Conservation (phyloP, 2,797 vertebrate genomes). For the Moxostoma hubbsi region DNA sequence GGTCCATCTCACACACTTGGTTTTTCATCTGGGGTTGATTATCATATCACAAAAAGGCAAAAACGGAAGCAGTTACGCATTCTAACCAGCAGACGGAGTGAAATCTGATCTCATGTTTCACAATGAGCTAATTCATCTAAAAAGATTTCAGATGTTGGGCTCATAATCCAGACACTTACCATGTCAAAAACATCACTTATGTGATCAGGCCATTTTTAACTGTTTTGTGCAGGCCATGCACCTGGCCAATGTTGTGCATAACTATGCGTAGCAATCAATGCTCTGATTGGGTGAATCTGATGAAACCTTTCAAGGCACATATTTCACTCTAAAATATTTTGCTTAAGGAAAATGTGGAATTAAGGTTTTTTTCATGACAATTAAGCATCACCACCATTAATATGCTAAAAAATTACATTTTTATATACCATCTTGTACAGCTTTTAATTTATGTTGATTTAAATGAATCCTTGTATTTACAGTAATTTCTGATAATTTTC, state of each 20-base stretch:
- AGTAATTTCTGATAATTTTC: too few species aligned
- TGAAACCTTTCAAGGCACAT: neutral
- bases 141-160: constrained; percentile 27
- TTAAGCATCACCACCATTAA: too few species aligned
- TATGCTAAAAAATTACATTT: too few species aligned
- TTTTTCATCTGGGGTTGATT: neutral
- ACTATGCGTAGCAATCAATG: neutral
- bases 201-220: constrained; percentile 9
- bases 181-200: neutral
- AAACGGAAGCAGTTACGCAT: constrained; percentile 6
- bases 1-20: neutral
- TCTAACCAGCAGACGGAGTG: constrained; percentile 32
- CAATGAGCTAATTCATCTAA: constrained; percentile 13
- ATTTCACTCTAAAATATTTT: constrained; percentile 21
- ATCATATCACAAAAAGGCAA: neutral
- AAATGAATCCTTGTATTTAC: neutral
- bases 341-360: too few species aligned
- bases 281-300: constrained; percentile 7
- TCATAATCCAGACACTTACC: constrained; percentile 10
- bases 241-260: neutral
- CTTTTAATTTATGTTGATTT: neutral
- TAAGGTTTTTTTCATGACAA: too few species aligned
- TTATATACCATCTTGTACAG: neutral
- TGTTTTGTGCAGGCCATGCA: neutral
- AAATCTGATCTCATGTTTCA: neutral